A percentile compares a stretch with the other conserved stretches of the same genome.
These are phyloP conservation scores for Andrena camellia DNA, from an alignment of 2,888 invertebrate species.

Conservation along the genomic window DNA sequence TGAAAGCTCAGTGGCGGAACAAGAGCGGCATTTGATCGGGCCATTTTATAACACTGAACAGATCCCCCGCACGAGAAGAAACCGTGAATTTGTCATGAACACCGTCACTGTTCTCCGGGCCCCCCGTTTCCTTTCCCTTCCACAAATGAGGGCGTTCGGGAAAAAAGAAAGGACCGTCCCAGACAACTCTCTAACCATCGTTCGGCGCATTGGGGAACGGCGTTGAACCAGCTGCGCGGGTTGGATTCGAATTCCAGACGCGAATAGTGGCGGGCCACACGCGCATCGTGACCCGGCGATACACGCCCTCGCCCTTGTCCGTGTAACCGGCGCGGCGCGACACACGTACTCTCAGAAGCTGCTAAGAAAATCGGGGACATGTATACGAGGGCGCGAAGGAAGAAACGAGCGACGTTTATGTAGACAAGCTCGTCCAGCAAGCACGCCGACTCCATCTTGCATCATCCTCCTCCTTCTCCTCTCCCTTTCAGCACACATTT, in stretches of 20 bases:
- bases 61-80: not conserved
- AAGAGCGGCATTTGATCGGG: not conserved
- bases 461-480: constrained; percentile 37
- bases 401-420: constrained; percentile 62
- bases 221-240: constrained; percentile 57
- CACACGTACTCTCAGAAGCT: constrained; percentile 45
- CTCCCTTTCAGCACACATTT: not conserved
- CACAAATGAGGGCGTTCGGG: constrained; percentile 7
- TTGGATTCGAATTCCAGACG: constrained; percentile 65
- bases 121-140: not conserved
- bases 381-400: constrained; percentile 63
- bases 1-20: not conserved
- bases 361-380: constrained; percentile 58
- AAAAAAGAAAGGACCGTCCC: not conserved
- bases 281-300: constrained; percentile 29
- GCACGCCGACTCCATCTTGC: constrained; percentile 54
- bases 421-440: constrained; percentile 73
- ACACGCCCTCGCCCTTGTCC: constrained; percentile 40
- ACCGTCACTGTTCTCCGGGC: not conserved
- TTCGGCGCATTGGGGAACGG: constrained; percentile 37
- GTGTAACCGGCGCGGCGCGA: constrained; percentile 33
- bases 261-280: constrained; percentile 62
- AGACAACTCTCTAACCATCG: constrained; percentile 25
- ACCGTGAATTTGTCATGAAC: constrained; percentile 8
- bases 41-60: not conserved